Evolutionary conservation across 2,888 invertebrate genomes (phyloP).

Genomic region (Quadroppia sp.): DNA sequence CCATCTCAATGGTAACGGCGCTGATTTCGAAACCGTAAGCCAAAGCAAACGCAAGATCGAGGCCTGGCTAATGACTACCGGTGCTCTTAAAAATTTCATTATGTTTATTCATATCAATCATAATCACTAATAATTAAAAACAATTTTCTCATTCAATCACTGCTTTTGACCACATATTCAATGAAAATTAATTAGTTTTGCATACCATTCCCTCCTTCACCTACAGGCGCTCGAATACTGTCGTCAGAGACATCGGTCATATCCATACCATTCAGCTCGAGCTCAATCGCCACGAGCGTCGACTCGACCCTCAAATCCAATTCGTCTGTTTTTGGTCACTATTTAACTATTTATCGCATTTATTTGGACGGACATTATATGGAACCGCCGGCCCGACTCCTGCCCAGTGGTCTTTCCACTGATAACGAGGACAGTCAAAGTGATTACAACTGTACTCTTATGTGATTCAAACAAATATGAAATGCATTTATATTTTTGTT

Average conservation of each 20-base stretch:
- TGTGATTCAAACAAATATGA: neutral
- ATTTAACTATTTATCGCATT: conserved; percentile 32
- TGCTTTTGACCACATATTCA: neutral
- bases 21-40: conserved; percentile 23
- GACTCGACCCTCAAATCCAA: conserved; percentile 32
- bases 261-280: conserved; percentile 23
- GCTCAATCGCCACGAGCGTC: conserved; percentile 34
- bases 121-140: neutral
- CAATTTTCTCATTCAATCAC: neutral
- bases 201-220: neutral
- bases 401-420: neutral
- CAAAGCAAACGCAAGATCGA: conserved; percentile 35
- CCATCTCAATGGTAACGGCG: neutral
- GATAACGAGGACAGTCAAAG: neutral
- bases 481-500: neutral
- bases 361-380: conserved; percentile 39
- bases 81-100: neutral
- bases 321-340: neutral
- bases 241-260: conserved; percentile 37
- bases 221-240: conserved; percentile 33
- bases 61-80: conserved; percentile 38
- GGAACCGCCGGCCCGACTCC: conserved; percentile 36
- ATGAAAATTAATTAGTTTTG: neutral
- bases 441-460: conserved; percentile 2
- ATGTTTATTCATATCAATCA: neutral